A percentile compares a stretch with the other conserved stretches of the same genome.
Conservation (phyloP, 2,888 invertebrate species). For the Liodrosophila aerea region DNA sequence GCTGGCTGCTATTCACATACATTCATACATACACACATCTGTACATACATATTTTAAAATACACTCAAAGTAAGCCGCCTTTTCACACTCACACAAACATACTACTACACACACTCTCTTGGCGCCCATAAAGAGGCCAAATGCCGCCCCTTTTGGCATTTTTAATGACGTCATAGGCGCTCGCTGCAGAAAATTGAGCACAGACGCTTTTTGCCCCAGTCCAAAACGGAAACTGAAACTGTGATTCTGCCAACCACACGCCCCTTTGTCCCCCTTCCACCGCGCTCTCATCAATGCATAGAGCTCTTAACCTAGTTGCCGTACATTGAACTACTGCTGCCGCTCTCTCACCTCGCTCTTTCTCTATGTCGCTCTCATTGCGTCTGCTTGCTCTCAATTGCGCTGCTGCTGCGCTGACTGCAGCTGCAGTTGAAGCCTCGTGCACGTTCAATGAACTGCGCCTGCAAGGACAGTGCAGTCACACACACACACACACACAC, state of each 20-base stretch:
- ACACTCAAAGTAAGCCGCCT: constrained; percentile 49
- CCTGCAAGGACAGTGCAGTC: constrained; percentile 72
- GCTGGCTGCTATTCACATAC: constrained; percentile 22
- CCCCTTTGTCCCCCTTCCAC: background rate
- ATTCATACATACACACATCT: constrained; percentile 11
- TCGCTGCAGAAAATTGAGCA: constrained; percentile 42
- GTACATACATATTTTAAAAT: constrained; percentile 35
- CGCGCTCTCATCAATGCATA: background rate
- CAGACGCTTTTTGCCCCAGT: constrained; percentile 2
- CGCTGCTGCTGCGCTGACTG: constrained; percentile 40
- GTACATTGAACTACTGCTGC: constrained; percentile 56
- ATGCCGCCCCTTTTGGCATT: constrained; percentile 9
- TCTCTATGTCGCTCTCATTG: background rate
- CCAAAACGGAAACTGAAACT: constrained; percentile 11
- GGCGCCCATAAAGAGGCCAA: background rate
- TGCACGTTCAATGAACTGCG: constrained; percentile 60
- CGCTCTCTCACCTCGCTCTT: background rate
- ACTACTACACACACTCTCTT: constrained; percentile 1
- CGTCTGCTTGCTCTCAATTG: background rate
- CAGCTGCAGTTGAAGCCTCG: constrained; percentile 51
- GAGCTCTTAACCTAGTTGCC: constrained; percentile 63
- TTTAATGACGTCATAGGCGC: constrained; percentile 59
- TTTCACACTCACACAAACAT: constrained; percentile 7
- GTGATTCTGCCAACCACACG: constrained; percentile 20
- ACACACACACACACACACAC: constrained; percentile 13